Base-by-base conservation (phyloP, 2,888 invertebrate genomes). In the Crocallis elinguaria region DNA sequence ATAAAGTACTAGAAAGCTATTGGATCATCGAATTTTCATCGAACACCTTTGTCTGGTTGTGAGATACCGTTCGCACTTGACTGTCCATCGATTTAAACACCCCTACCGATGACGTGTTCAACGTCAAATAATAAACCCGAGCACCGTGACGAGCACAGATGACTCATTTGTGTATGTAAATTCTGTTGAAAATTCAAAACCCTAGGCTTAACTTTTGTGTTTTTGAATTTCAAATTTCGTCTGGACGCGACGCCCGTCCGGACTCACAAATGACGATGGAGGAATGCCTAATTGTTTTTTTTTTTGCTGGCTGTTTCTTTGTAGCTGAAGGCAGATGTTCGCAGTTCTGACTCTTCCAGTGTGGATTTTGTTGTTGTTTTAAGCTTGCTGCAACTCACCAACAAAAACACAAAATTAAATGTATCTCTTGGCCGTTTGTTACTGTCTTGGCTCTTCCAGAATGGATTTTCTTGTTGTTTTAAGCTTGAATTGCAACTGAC, bases 111-210 rank as follows among this genome's bases (percentile, higher is more conserved):
- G 53, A 53, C 42, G 48, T 38, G 51, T 42, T 25, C 35, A 25
- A 17, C 25, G 41, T 35, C 7, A 43, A 43, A 51, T 37, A 45
- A 45, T 36, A 51, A 46, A 36, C 45, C 29, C 3, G 21, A 1
- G 19, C 37, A 67, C 73, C 73, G 70, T 76, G 71, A 78, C 78
- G 77, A 72, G 66, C 69, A 64, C 70, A 74, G 77, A 81, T 77
- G 77, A 81, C 67, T 80, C 79, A 82, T 82, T 82, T 82, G 73
- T 76, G 55, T 78, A 79, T 79, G 78, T 71, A 80, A 81, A 81
- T 79, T 64, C 65, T 67, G 73, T 78, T 76, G 73, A 79, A 66
- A 69, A 68, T 67, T 67, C 67, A 66, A 69, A 69, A 63, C 61
- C 60, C 38, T 48, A 37, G 41, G 66, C 61, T 65, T 65, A 67